Conservation (phyloP, 2,113 vertebrate genomes). For the Maccullochella peelii region DNA sequence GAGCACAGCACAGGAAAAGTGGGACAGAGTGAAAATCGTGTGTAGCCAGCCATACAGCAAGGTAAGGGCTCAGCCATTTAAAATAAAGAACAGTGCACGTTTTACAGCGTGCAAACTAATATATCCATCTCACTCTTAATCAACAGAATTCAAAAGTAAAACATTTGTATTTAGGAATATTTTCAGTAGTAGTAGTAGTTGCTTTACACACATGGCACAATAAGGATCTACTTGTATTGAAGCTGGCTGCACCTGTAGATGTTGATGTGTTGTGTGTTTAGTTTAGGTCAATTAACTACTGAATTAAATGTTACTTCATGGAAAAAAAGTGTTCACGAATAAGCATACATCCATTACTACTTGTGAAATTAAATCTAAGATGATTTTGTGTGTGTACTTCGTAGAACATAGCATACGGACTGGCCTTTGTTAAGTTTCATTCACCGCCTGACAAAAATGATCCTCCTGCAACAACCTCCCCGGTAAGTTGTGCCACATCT, state of each 20-base stretch:
- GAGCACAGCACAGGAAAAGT: conserved; percentile 87
- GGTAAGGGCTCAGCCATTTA: conserved; percentile 65
- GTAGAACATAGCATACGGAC: conserved; percentile 88
- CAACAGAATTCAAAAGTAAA: neutral
- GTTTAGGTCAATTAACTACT: neutral
- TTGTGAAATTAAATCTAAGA: neutral
- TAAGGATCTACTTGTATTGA: neutral
- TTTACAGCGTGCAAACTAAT: neutral
- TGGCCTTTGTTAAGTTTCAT: conserved; percentile 90
- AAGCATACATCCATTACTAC: neutral
- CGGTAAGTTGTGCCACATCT: conserved; percentile 79
- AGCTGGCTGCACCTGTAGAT: neutral
- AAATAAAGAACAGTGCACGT: neutral
- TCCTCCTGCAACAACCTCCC: conserved; percentile 69
- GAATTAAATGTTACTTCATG: neutral
- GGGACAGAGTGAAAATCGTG: conserved; percentile 91
- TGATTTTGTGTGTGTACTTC: conserved; percentile 33
- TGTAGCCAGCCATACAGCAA: conserved; percentile 93
- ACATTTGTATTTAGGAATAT: neutral
- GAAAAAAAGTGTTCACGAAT: neutral
- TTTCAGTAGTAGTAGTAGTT: neutral
- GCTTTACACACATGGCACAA: neutral
- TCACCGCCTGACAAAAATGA: conserved; percentile 89
- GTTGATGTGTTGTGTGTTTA: neutral
- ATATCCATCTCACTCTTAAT: neutral